Evolutionary conservation across 2,113 vertebrate species (phyloP).

Genomic region (Larimichthys polyactis): DNA sequence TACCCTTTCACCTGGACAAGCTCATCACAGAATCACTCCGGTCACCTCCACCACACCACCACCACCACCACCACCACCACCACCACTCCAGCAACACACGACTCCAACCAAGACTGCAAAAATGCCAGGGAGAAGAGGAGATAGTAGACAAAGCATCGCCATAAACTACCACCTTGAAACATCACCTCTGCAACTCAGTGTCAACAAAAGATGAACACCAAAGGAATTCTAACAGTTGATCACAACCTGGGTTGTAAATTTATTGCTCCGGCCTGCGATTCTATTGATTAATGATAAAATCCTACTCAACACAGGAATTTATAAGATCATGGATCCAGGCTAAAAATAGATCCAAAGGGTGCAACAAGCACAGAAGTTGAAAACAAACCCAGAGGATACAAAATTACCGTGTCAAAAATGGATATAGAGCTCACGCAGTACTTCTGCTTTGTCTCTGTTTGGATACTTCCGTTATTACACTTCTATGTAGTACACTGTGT

Average conservation of each 20-base stretch:
- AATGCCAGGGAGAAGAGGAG: neutral
- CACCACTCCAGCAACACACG: neutral
- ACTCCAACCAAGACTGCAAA: slow-evolving; percentile 25
- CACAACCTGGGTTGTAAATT: neutral
- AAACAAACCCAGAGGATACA: neutral
- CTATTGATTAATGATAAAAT: neutral
- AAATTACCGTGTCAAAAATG: neutral
- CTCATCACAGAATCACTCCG: slow-evolving; percentile 79
- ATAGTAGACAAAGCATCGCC: neutral
- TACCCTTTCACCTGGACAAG: slow-evolving; percentile 91
- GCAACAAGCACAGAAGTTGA: neutral
- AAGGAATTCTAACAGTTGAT: neutral
- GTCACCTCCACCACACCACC: slow-evolving; percentile 37
- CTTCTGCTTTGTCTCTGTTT: too few relatives aligned
- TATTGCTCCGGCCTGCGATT: neutral
- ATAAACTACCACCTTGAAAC: neutral
- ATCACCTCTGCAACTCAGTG: neutral
- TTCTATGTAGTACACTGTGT: too few relatives aligned
- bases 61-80: slow-evolving; percentile 36
- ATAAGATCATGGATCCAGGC: neutral
- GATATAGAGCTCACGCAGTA: too few relatives aligned
- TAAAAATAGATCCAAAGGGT: neutral
- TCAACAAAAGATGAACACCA: neutral
- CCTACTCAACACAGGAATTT: neutral
- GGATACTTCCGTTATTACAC: too few relatives aligned